Base-by-base conservation (phyloP, 2,888 invertebrate species). In the Ectemnius continuus region DNA sequence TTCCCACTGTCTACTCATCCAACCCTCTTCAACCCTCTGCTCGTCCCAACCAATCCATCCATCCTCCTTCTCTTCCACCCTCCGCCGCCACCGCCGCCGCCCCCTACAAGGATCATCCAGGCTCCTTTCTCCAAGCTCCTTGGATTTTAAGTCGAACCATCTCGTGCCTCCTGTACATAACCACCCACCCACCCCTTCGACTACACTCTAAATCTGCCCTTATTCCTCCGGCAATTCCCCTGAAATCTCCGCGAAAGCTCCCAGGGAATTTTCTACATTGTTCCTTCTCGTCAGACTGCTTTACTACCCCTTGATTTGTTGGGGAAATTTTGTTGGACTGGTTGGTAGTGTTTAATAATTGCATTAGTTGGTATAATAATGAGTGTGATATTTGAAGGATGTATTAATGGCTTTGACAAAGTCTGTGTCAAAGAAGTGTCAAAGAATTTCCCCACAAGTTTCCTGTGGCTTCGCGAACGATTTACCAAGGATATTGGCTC, bases 111-210 rank as follows among this genome's bases (percentile, higher is more conserved):
- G 46, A 52, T 76, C 83, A 84, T 80, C 80, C 81, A 73, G 70
- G 36, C 36, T 36, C 36, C 6, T 6, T 23, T 23, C 23, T 23
- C 36, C 1, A 36, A 72, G 78, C 81, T 81, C 84, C 86, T 86
- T 85, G 80, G 81, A 81, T 82, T 79, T 84, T 81, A 78, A 82
- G 81, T 82, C 77, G 67, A 66, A 72, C 73, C 76, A 68, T 82
- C 83, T 80, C 82, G 74, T 74, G 68, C 70, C 70, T 48, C 14
- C 47, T 60, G 61, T 70, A 66, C 65, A 64, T 70, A 73, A 61
- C 65, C 26, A 57, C 13, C 14, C 1, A n/a, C 20, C 48, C 78
- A 75, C 70, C 70, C 76, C 23, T 23, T 23, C 2, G 23, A 23
- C 23, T 23, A 2, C 3, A 65, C 73, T 62, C 75, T 82, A 82